These are phyloP conservation scores for Pan paniscus DNA, from an alignment of 2,113 vertebrate genomes.

Conservation along the genomic window DNA sequence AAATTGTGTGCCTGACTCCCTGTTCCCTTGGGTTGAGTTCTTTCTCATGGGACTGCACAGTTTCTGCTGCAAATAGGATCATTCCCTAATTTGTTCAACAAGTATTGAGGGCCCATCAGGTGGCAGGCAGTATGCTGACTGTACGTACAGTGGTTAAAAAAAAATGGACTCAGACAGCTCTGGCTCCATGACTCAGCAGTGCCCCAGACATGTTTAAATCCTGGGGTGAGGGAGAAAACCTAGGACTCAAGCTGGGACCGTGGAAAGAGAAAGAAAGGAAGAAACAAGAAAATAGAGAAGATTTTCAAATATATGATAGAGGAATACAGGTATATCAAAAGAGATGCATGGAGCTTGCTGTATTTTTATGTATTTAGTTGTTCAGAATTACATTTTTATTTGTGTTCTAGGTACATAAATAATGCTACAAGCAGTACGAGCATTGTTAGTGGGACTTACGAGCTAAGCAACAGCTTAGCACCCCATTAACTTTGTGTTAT, in stretches of 20 bases:
- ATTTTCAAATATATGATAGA: not conserved
- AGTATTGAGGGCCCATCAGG: not conserved
- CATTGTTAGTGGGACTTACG: not conserved
- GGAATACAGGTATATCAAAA: not conserved
- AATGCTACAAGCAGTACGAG: not conserved
- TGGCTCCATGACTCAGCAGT: not conserved
- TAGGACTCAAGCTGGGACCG: not conserved
- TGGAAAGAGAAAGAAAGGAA: not conserved
- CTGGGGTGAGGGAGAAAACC: not conserved
- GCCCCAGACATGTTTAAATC: not conserved
- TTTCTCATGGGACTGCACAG: not conserved
- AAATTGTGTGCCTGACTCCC: not conserved
- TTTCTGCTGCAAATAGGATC: not conserved
- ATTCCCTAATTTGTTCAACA: not conserved
- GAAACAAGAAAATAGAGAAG: not conserved
- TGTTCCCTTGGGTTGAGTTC: not conserved
- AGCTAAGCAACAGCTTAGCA: not conserved
- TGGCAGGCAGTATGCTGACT: not conserved
- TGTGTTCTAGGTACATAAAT: not conserved
- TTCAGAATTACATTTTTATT: not conserved
- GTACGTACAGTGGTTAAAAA: not conserved
- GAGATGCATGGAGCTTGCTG: not conserved
- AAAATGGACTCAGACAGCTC: not conserved
- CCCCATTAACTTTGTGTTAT: slow-evolving; percentile 5
- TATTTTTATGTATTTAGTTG: not conserved